Conservation (phyloP, 2,888 invertebrate species). For the Sarcophaga carnaria region DNA sequence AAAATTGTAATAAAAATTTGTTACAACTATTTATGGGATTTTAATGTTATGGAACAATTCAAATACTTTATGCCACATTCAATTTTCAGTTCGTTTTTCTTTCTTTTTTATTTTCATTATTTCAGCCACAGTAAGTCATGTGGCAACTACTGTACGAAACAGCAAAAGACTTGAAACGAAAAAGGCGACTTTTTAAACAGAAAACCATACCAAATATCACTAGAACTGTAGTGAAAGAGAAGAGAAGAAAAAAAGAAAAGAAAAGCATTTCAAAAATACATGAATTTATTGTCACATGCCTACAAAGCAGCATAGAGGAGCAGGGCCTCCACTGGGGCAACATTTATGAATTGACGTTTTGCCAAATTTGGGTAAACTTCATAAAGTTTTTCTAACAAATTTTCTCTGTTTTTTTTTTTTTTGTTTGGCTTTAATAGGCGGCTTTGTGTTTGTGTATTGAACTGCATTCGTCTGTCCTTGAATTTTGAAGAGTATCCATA, state of each 20-base stretch:
- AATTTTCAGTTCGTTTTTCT: neutral
- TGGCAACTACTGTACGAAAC: slow-evolving; percentile 36
- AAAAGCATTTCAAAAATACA: slow-evolving; percentile 22
- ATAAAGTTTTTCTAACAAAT: slow-evolving; percentile 64
- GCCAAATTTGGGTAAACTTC: slow-evolving; percentile 71
- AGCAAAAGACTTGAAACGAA: slow-evolving; percentile 50
- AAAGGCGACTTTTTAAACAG: slow-evolving; percentile 47
- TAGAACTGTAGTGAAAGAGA: slow-evolving; percentile 59
- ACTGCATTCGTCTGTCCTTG: neutral
- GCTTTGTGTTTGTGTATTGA: slow-evolving; percentile 19
- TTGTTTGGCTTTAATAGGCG: slow-evolving; percentile 30
- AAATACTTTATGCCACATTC: slow-evolving; percentile 23
- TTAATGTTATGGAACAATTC: slow-evolving; percentile 56
- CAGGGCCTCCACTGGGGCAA: slow-evolving; percentile 8
- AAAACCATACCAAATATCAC: slow-evolving; percentile 60
- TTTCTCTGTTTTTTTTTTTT: slow-evolving; percentile 20
- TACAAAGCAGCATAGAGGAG: slow-evolving; percentile 26
- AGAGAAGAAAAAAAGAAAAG: slow-evolving; percentile 24
- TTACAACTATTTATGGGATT: slow-evolving; percentile 61
- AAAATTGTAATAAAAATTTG: slow-evolving; percentile 61
- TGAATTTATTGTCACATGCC: slow-evolving; percentile 34
- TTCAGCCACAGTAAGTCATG: slow-evolving; percentile 26
- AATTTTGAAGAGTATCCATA: slow-evolving; percentile 14
- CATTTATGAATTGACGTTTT: slow-evolving; percentile 69
- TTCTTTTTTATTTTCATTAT: neutral